Evolutionary conservation across 2,797 vertebrate genomes (phyloP).

Genomic region (Protonibea diacanthus): DNA sequence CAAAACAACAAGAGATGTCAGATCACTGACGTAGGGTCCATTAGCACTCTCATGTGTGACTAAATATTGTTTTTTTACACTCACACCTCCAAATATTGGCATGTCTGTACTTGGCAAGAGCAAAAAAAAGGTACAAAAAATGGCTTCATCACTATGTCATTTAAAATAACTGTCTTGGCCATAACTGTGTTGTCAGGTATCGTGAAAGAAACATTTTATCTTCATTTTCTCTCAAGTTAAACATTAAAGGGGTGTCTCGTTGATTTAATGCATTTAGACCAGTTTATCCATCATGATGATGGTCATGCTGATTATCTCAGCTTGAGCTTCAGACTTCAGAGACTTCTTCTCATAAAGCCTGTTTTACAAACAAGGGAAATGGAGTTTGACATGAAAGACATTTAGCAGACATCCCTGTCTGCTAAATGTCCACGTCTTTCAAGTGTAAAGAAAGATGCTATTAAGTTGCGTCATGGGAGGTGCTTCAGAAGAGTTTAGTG

Average conservation of each 20-base stretch:
- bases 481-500: background rate
- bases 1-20: constrained; percentile 66
- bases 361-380: background rate
- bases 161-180: background rate
- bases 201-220: background rate
- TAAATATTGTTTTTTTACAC: constrained; percentile 56
- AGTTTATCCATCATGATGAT: background rate
- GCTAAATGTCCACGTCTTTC: no score
- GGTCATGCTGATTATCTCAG: background rate
- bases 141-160: background rate
- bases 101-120: constrained; percentile 27
- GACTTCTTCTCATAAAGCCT: background rate
- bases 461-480: background rate
- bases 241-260: background rate
- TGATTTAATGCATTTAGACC: background rate
- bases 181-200: background rate
- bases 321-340: background rate
- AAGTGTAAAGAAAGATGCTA: background rate
- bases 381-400: background rate
- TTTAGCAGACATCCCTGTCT: background rate
- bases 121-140: constrained; percentile 32
- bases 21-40: constrained; percentile 76
- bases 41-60: constrained; percentile 75
- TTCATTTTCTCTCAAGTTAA: background rate
- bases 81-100: constrained; percentile 39